phyloP scores from a whole-genome alignment of 2,797 vertebrate species.

The Phyllotis vaccarum region DNA sequence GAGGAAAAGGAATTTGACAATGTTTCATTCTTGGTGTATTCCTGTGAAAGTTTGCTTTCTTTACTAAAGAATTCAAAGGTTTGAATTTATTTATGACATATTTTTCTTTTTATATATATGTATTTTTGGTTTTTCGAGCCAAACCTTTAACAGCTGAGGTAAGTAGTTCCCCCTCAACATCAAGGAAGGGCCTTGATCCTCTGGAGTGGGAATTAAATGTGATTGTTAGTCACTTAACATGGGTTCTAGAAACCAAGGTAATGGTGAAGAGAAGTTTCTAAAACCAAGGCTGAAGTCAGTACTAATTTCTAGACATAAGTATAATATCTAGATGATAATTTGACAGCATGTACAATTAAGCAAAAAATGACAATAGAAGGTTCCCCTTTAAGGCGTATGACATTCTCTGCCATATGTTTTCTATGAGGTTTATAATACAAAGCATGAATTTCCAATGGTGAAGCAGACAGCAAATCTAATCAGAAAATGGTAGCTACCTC shows the following conservation, averaged over 20 bases:
- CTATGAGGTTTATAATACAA: neutral
- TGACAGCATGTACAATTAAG: neutral
- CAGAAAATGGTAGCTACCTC: neutral
- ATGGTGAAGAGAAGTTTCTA: neutral
- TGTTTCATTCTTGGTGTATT: neutral
- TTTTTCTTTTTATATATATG: neutral
- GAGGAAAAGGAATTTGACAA: neutral
- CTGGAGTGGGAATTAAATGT: neutral
- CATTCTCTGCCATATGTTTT: neutral
- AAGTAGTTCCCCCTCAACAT: neutral
- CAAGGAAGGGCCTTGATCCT: neutral
- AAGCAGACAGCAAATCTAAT: neutral
- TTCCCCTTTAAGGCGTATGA: neutral
- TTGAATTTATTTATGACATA: neutral
- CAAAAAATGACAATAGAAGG: neutral
- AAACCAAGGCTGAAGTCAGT: neutral
- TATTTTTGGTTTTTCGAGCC: no score
- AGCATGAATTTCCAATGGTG: neutral
- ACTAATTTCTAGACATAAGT: neutral
- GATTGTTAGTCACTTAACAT: neutral
- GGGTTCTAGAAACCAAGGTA: neutral
- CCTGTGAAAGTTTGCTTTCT: neutral
- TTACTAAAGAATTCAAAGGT: neutral
- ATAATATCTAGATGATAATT: neutral
- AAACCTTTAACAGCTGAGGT: no score